Conservation (phyloP, 2,888 invertebrate genomes). For the Eilema depressum region DNA sequence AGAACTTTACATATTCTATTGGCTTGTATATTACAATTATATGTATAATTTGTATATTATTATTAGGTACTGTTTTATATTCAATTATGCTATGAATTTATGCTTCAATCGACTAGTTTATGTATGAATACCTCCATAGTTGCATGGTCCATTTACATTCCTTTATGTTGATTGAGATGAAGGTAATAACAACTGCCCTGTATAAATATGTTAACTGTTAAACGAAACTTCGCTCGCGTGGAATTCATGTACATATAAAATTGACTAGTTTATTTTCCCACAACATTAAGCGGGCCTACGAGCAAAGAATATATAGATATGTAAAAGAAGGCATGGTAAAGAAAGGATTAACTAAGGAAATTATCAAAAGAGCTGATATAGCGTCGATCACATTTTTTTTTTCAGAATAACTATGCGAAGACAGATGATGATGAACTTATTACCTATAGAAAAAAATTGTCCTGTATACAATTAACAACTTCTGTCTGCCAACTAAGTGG, state of each 20-base stretch:
- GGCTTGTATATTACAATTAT: slow-evolving; percentile 3
- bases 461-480: too few species aligned
- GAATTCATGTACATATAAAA: background rate
- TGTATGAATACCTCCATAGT: background rate
- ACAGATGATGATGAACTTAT: too few species aligned
- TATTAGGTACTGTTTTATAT: background rate
- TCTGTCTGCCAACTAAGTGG: too few species aligned
- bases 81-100: background rate
- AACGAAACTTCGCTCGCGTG: background rate
- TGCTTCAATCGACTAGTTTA: background rate
- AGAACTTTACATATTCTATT: slow-evolving; percentile 25
- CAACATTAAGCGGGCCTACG: too few species aligned
- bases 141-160: background rate
- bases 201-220: background rate
- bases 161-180: background rate
- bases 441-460: too few species aligned
- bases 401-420: too few species aligned
- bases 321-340: too few species aligned
- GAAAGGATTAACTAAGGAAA: too few species aligned
- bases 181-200: background rate
- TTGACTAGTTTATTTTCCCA: background rate
- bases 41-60: background rate
- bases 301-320: too few species aligned
- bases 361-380: too few species aligned
- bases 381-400: too few species aligned